Evolutionary conservation across 2,113 vertebrate species (phyloP).

Genomic region (Gavialis gangeticus): DNA sequence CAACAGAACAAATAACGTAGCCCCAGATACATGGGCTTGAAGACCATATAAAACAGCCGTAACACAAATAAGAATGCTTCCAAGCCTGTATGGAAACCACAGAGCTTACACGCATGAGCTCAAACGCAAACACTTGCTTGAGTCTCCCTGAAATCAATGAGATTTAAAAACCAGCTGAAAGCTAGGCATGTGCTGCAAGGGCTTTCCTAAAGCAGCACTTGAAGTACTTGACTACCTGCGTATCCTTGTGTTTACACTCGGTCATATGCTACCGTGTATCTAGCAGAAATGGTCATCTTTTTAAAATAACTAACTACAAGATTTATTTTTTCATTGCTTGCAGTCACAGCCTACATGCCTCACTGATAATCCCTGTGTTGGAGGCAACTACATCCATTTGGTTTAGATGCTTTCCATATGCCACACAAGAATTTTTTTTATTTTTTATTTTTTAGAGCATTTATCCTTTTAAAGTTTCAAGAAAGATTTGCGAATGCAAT

Average conservation of each 20-base stretch:
- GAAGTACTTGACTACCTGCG: neutral
- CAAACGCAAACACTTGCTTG: neutral
- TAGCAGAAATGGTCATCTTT: neutral
- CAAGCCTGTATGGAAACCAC: neutral
- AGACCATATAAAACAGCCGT: neutral
- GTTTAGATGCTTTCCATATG: neutral
- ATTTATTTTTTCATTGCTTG: neutral
- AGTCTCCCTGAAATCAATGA: neutral
- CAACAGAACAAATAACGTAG: too few species aligned
- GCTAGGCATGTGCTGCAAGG: neutral
- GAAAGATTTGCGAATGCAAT: neutral
- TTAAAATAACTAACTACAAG: neutral
- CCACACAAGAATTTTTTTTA: neutral
- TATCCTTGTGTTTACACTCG: neutral
- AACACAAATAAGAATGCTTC: neutral
- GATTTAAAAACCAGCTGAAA: too few species aligned
- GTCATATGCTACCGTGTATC: neutral
- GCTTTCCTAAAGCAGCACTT: neutral
- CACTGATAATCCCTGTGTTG: neutral
- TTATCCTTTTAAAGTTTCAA: neutral
- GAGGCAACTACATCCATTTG: neutral
- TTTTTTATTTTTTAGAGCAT: neutral
- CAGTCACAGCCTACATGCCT: neutral
- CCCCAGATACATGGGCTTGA: neutral
- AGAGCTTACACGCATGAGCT: neutral